Evolutionary conservation across 2,797 vertebrate species (phyloP), one percentile per base, ranked within the genome.

Genomic region (Myotis planiceps): DNA sequence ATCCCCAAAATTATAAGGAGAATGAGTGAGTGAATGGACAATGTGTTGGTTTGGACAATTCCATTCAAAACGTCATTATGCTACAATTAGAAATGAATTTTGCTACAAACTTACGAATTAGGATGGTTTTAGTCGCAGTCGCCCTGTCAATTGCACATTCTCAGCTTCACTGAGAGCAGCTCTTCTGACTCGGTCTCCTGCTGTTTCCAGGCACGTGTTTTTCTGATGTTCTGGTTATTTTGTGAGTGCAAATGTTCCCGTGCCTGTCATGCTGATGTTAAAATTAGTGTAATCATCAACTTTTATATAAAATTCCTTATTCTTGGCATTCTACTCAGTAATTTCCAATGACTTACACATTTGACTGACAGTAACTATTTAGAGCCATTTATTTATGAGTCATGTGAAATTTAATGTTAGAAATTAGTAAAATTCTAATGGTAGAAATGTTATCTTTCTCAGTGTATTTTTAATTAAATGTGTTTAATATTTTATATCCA

Each of bases 281-380:
- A 87, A 97, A 94, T 90, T 91, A 94, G 86, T 95, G 69, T 85
- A 93, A 95, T 97, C 91, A 97, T 92, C 93, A 95, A 85, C 63
- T 63, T 66, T 96, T 82, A 92, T 53, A 58, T 65, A 80, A 87
- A 60, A 63, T 63, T 13, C 27, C 79, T 83, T 90, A 12, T 91
- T 72, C 58, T n/a, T 92, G 51, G 69, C 69, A 91, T 51, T 94
- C 82, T 94, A 85, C 86, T 94, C 68, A 60, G 29, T 90, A 88
- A 96, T 93, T 97, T 94, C 68, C 79, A 81, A 94, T 6, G 25
- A 96, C 79, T 94, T 96, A 60, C 95, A 95, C 49, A 23, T 75
- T 66, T 84, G 21, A 92, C 95, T 97, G 96, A 76, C 85, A 92
- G 37, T 27, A 88, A 29, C 66, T 93, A 23, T 47, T n/a, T 80